These are phyloP conservation scores for Pteruthius melanotis DNA, from an alignment of 2,113 vertebrate genomes.

Conservation along the genomic window DNA sequence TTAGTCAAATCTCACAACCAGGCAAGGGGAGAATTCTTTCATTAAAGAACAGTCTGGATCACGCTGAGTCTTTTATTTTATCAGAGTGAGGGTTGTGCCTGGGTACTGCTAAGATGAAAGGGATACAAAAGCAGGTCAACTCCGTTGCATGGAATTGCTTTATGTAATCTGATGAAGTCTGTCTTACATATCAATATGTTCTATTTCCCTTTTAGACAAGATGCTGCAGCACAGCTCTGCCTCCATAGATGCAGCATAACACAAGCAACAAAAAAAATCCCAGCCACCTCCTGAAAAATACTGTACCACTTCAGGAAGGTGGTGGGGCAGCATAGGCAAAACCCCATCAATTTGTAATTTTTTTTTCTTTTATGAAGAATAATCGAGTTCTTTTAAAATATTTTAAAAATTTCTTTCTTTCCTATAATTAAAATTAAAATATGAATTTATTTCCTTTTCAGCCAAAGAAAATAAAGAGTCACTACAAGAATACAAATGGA, in stretches of 20 bases:
- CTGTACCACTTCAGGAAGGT: background rate
- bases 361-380: background rate
- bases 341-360: background rate
- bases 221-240: background rate
- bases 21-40: background rate
- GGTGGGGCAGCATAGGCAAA: background rate
- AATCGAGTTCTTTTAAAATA: background rate
- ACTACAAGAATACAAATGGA: background rate
- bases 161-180: background rate
- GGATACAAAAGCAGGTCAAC: background rate
- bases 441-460: background rate
- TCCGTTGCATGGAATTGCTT: background rate
- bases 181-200: background rate
- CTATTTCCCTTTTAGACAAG: background rate
- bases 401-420: background rate
- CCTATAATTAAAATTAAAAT: background rate
- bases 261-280: background rate
- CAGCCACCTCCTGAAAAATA: background rate
- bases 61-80: background rate
- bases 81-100: background rate
- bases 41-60: conserved; percentile 7
- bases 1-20: conserved; percentile 13
- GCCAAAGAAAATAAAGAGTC: background rate
- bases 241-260: background rate
- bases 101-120: background rate